phyloP scores from a whole-genome alignment of 1,140 invertebrate species.

The Mylabris phalerata region DNA sequence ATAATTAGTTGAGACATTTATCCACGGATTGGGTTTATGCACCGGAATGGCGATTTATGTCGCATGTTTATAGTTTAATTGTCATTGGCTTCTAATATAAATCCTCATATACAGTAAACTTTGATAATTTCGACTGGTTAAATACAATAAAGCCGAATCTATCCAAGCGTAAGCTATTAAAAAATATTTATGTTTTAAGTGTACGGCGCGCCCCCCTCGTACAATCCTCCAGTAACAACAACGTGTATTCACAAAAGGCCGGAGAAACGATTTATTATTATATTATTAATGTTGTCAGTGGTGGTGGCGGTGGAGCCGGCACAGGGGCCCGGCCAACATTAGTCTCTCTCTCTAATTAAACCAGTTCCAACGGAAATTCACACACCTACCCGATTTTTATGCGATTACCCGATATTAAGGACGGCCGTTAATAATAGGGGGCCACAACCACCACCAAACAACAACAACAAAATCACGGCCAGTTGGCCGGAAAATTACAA shows the following conservation, averaged over 20 bases:
- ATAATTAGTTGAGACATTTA: background rate
- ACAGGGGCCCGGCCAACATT: slow-evolving; percentile 17
- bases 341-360: slow-evolving; percentile 17
- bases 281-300: slow-evolving; percentile 12
- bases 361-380: slow-evolving; percentile 20
- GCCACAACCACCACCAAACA: no score
- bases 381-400: slow-evolving; percentile 19
- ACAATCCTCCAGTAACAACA: no score
- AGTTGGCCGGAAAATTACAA: no score
- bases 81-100: slow-evolving; percentile 15
- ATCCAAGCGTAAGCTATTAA: slow-evolving; percentile 26
- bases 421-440: slow-evolving; percentile 12
- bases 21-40: background rate
- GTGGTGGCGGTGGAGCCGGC: background rate
- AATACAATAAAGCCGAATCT: slow-evolving; percentile 16
- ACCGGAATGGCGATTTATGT: slow-evolving; percentile 9
- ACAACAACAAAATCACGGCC: no score
- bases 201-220: slow-evolving; percentile 11
- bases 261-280: slow-evolving; percentile 14
- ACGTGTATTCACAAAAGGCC: slow-evolving; percentile 4
- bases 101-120: slow-evolving; percentile 13
- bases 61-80: slow-evolving; percentile 11
- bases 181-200: slow-evolving; percentile 26
- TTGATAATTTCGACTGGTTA: slow-evolving; percentile 14
- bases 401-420: slow-evolving; percentile 12